Evolutionary conservation across 2,113 vertebrate genomes (phyloP).

Genomic region (Ictalurus punctatus): DNA sequence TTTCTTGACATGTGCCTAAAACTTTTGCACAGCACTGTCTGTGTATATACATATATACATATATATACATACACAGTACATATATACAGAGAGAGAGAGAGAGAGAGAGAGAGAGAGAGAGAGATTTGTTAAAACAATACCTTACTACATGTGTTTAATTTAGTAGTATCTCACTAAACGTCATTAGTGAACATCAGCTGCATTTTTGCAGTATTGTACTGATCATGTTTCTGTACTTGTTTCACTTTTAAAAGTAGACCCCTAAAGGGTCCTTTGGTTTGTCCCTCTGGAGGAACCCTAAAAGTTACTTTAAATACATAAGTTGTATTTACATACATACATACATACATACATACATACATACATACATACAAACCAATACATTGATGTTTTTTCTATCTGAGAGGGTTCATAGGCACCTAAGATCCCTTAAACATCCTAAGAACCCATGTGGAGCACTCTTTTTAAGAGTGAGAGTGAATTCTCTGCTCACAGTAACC

Average conservation of each 20-base stretch:
- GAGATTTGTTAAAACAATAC: neutral
- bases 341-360: too few relatives aligned
- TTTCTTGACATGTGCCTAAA: too few relatives aligned
- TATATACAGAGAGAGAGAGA: too few relatives aligned
- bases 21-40: too few relatives aligned
- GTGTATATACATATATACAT: too few relatives aligned
- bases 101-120: too few relatives aligned
- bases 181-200: neutral
- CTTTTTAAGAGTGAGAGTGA: neutral
- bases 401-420: neutral
- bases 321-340: too few relatives aligned
- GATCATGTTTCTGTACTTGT: neutral
- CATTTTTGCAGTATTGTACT: too few relatives aligned
- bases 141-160: neutral
- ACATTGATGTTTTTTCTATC: neutral
- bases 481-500: neutral
- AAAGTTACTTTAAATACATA: neutral
- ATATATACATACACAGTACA: too few relatives aligned
- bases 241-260: neutral
- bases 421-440: constrained; percentile 3
- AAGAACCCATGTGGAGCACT: neutral
- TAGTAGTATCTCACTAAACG: neutral
- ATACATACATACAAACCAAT: too few relatives aligned
- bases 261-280: neutral
- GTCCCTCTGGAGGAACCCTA: neutral